phyloP scores from a whole-genome alignment of 2,888 invertebrate species.

The Lithosia quadra region DNA sequence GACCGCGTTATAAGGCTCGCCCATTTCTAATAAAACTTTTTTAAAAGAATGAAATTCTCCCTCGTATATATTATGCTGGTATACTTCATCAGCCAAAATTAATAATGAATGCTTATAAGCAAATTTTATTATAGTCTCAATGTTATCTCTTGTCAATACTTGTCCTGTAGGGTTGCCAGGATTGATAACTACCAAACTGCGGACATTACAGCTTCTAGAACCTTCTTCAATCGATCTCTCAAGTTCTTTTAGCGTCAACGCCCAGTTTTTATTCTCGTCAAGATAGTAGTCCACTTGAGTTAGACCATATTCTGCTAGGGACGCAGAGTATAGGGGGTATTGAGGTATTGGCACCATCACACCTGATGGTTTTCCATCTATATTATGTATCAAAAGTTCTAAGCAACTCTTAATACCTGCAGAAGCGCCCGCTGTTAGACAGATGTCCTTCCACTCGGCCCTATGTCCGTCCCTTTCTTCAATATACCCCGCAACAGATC shows the following conservation, averaged over 20 bases:
- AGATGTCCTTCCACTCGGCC: conserved; percentile 90
- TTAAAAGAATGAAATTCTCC: conserved; percentile 96
- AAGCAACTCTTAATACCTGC: conserved; percentile 95
- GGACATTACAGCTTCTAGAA: conserved; percentile 88
- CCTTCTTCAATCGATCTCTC: conserved; percentile 90
- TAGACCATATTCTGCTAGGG: conserved; percentile 95
- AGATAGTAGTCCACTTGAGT: conserved; percentile 94
- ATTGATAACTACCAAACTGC: conserved; percentile 96
- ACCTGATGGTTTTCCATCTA: conserved; percentile 88
- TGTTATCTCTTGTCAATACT: conserved; percentile 91
- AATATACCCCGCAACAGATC: conserved; percentile 94
- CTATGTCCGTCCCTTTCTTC: conserved; percentile 91
- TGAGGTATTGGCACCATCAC: conserved; percentile 98
- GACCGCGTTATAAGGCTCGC: conserved; percentile 91
- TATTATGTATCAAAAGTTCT: conserved; percentile 86
- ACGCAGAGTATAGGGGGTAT: conserved; percentile 97
- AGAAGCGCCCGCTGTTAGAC: conserved; percentile 95
- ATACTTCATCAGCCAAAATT: conserved; percentile 96
- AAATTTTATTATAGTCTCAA: conserved; percentile 95
- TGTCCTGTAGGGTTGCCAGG: conserved; percentile 98
- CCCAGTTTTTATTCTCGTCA: conserved; percentile 94
- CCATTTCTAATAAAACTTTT: conserved; percentile 94
- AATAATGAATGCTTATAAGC: conserved; percentile 93
- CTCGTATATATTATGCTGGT: conserved; percentile 96
- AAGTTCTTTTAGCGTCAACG: conserved; percentile 91